Evolutionary conservation across 1,140 invertebrate genomes (phyloP), one percentile per base, ranked within the genome.

Genomic region (Drosophila erecta): DNA sequence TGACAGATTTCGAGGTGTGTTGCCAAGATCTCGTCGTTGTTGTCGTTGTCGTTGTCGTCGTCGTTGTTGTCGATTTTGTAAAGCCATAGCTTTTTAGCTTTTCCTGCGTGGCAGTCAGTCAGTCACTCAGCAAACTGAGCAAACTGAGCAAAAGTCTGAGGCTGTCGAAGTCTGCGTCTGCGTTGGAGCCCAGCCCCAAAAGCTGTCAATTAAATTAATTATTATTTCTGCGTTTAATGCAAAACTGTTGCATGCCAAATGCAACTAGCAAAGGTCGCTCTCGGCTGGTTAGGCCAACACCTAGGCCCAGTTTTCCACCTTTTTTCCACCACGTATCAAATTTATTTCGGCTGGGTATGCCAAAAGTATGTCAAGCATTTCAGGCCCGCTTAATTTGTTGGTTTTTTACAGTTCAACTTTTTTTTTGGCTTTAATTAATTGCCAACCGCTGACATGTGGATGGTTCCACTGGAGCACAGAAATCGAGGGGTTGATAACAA

Each of bases 201-300:
- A 85, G 54, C 75, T 90, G 89, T 91, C 89, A 90, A 90, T 91
- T 90, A 90, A 89, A 90, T 85, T 89, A 90, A 90, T 91, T 90
- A 89, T 91, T 90, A 84, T 78, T 78, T 79, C 69, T 76, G 77
- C 70, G 87, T 76, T 81, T 89, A 87, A 87, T 89, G 84, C 76
- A 87, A 87, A 87, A 87, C 84, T 89, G 83, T 87, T 87, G 83
- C 83, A 87, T 70, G 83, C 75, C 65, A 66, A 76, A 64, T 54
- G 44, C 64, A 67, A 50, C 57, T 53, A 55, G 47, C 66, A 85
- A 84, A 85, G 77, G 77, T 87, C 74, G 83, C 55, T 62, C 41
- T 46, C 35, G 37, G 73, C 38, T 43, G n/a, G 53, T 38, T 20
- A 46, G 60, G 47, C 66, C 61, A 87, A 87, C 83, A 89, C 84